Evolutionary conservation across 1,140 invertebrate species (phyloP), one percentile per base, ranked within the genome.

Genomic region (Oreohelix idahoensis): DNA sequence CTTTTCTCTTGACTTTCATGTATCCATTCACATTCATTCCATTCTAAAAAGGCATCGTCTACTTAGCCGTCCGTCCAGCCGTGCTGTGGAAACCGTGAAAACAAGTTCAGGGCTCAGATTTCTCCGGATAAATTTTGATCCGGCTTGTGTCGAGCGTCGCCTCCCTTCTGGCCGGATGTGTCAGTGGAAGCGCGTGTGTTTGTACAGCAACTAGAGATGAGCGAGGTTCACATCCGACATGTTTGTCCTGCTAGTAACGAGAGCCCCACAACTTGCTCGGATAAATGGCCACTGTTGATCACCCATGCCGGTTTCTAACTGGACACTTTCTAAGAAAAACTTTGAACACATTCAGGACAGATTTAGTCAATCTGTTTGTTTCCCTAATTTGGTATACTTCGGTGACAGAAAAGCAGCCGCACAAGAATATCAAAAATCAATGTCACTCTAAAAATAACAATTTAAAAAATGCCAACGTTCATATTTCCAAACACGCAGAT

Each of bases 121-220:
- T 20, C 69, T 69, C 69, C 32, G 69, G 5, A 8, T 71, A n/a
- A 71, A 71, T 36, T n/a, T 10, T 74, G 71, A 74, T 39, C 71
- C 71, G 35, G 10, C 36, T 42, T 74, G 38, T 74, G 36, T n/a
- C 36, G 38, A n/a, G 71, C 4, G 2, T 71, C 13, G 32, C 36
- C 71, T 74, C 71, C 38, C 71, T 11, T 39, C 36, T 49, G 71
- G 20, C 71, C 71, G 71, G 71, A 39, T 39, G 71, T 74, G 71
- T 49, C 71, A 10, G 38, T 26, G 15, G 11, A 29, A 49, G 8
- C 23, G 11, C 2, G 11, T 5, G 35, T 73, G 32, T 73, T 73
- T 73, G 70, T 36, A 17, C 39, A 73, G 70, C 2, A 58, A n/a
- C 26, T 5, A 20, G 70, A 42, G 36, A 20, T 66, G 8, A 8